phyloP scores from a whole-genome alignment of 2,797 vertebrate genomes.

The Chromis chromis region DNA sequence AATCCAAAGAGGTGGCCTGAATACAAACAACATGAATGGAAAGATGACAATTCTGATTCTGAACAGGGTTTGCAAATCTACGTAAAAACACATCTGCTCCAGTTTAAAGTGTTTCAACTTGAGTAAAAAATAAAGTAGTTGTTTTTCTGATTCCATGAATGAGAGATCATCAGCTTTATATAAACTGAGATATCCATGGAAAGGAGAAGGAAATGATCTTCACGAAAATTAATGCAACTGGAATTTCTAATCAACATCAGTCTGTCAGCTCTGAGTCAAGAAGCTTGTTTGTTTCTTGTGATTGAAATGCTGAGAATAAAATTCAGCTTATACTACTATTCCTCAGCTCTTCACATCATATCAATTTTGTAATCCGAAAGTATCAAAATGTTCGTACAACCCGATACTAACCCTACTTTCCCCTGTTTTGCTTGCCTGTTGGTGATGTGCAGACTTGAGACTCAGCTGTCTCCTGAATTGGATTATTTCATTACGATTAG shows the following conservation, averaged over 20 bases:
- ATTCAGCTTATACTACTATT: neutral
- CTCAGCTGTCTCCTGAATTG: conserved; percentile 72
- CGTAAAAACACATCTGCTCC: too few relatives aligned
- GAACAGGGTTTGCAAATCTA: neutral
- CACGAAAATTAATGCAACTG: neutral
- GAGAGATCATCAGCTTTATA: neutral
- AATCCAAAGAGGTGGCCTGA: neutral
- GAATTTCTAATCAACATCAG: neutral
- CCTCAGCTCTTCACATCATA: neutral
- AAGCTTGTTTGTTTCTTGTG: neutral
- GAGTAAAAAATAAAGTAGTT: neutral
- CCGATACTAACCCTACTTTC: neutral
- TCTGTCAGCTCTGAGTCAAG: neutral
- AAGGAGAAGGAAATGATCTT: neutral
- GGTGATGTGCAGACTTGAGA: conserved; percentile 62
- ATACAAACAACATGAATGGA: neutral
- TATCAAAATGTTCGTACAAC: neutral
- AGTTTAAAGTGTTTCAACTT: too few relatives aligned
- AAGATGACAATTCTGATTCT: neutral
- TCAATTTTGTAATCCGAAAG: conserved; percentile 3
- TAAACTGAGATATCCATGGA: neutral
- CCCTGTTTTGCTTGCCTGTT: conserved; percentile 52
- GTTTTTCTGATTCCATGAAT: neutral
- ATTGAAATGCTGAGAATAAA: neutral
- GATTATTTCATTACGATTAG: conserved; percentile 83